Evolutionary conservation across 2,888 invertebrate genomes (phyloP).

Genomic region (Julus scandinavius): DNA sequence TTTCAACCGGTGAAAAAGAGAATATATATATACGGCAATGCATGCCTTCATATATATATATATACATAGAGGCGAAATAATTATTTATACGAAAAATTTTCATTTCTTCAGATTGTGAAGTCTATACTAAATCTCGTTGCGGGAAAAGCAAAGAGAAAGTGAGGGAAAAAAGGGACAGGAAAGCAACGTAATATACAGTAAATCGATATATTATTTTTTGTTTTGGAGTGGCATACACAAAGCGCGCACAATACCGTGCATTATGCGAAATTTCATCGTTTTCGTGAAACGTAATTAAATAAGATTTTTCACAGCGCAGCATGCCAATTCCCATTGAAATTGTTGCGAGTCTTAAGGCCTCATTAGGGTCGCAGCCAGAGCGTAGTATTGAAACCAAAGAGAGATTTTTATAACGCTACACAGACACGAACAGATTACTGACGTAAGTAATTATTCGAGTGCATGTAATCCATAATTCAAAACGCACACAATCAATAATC

Average conservation of each 20-base stretch:
- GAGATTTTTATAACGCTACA: conserved; percentile 28
- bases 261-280: conserved; percentile 37
- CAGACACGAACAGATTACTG: conserved; percentile 40
- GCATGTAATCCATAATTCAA: conserved; percentile 45
- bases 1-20: neutral
- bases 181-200: neutral
- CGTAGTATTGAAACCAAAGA: conserved; percentile 14
- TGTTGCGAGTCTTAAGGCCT: conserved; percentile 32
- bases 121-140: conserved; percentile 5
- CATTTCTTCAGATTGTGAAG: conserved; percentile 28
- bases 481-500: conserved; percentile 43
- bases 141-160: neutral
- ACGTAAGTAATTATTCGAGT: conserved; percentile 46
- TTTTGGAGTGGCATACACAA: neutral
- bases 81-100: conserved; percentile 11
- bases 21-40: neutral
- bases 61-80: neutral
- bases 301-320: conserved; percentile 35
- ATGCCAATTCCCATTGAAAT: conserved; percentile 32
- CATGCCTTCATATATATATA: neutral
- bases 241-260: conserved; percentile 7
- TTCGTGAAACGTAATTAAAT: conserved; percentile 43
- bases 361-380: conserved; percentile 22
- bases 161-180: neutral
- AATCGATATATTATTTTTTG: conserved; percentile 26